Evolutionary conservation across 2,797 vertebrate species (phyloP).

Genomic region (Myotis daubentonii): DNA sequence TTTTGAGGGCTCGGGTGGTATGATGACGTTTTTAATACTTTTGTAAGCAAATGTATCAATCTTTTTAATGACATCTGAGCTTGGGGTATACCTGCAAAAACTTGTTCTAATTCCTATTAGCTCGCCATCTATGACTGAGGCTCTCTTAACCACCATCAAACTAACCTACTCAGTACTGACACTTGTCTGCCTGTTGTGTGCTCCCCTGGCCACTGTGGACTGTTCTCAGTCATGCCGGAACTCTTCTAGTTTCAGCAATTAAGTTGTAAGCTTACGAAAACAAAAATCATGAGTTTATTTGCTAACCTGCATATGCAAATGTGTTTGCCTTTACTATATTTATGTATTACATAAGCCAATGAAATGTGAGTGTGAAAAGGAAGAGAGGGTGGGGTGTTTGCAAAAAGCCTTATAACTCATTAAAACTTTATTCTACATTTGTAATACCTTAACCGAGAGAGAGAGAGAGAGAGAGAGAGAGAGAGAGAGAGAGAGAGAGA

Average conservation of each 20-base stretch:
- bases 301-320: neutral
- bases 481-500: too few species aligned
- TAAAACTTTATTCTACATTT: too few species aligned
- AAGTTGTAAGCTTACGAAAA: neutral
- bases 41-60: neutral
- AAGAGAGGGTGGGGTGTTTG: neutral
- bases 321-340: neutral
- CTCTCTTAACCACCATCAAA: neutral
- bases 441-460: too few species aligned
- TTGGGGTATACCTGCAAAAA: neutral
- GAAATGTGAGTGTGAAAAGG: neutral
- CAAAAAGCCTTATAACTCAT: neutral
- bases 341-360: neutral
- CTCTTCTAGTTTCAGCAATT: neutral
- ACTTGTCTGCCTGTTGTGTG: neutral
- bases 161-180: neutral
- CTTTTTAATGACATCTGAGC: conserved; percentile 4
- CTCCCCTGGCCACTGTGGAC: neutral
- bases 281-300: neutral
- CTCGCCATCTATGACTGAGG: neutral
- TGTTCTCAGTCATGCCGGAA: neutral
- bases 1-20: neutral
- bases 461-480: too few species aligned
- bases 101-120: neutral
- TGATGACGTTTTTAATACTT: conserved; percentile 14